Base-by-base conservation (phyloP, 2,888 invertebrate genomes). In the Sphecodes monilicornis region DNA sequence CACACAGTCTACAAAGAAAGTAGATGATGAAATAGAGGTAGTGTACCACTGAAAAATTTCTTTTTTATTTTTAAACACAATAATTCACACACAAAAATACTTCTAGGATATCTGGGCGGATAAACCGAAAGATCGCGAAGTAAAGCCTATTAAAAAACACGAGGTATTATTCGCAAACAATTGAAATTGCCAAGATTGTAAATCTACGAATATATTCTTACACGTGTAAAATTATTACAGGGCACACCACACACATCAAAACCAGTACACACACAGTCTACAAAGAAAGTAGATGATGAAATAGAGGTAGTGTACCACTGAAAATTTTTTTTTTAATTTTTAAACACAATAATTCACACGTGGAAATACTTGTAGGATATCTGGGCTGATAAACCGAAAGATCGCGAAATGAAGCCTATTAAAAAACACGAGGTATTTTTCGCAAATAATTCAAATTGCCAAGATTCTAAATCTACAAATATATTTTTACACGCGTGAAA, bases 351-450 rank as follows among this genome's bases (percentile, higher is more conserved):
- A 36, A 36, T 36, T 36, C 3, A 36, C 3, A 6, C 6, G 36
- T 6, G 6, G 6, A 36, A 1, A 36, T 50, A 72, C 4, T 85
- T 80, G 5, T 83, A 85, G 83, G 83, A 78, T 18, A 71, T 77
- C 57, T 75, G 80, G 80, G 46, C 66, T 3, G 50, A 69, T 29
- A 83, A 60, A 36, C 29, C 69, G 5, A 72, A 36, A 22, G 39
- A 57, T 32, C 71, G 69, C 43, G 84, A 82, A 57, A 57, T 70
- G 26, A 82, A 50, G 11, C 3, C 64, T 0, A 43, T 71, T 66
- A 76, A 11, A 75, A 76, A 64, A 64, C 39, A 72, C 16, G 54
- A 88, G 82, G 87, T n/a, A n/a, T n/a, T n/a, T n/a, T n/a, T n/a
- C n/a, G n/a, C n/a, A n/a, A n/a, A n/a, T n/a, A n/a, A n/a, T n/a